Evolutionary conservation across 2,888 invertebrate species (phyloP), one percentile per base, ranked within the genome.

Genomic region (Idaea dimidiata): DNA sequence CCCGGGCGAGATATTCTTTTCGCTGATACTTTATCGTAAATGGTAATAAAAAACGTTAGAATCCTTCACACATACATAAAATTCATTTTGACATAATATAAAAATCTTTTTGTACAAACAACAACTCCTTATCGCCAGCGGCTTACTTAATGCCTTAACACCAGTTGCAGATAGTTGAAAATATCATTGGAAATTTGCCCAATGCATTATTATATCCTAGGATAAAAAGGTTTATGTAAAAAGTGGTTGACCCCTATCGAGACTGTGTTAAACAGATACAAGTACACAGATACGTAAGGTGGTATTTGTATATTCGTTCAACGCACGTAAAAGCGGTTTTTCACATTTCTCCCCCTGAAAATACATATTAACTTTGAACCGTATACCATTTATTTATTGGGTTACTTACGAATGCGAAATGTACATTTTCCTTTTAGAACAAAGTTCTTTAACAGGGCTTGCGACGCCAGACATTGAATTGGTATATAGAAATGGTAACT

Each of bases 371-470:
- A 43, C 43, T 43, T 43, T 43, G 43, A 43, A 43, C 43, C 43
- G 43, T 43, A 43, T 43, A 43, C 43, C 43, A 43, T 43, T 43
- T 43, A 43, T 43, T 43, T 43, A 14, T 43, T 14, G 43, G 8
- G 43, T 43, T 43, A 43, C 43, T 8, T 62, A 33, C 7, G 54
- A 57, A 57, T 53, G 58, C 54, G 43, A n/a, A 59, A 32, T 62
- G 59, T 59, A 62, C 6, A 6, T 57, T 53, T 61, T 57, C 32
- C 59, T 43, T 62, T 54, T n/a, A 24, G 24, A 24, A 24, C 24
- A 24, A 24, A 24, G 24, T 24, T 24, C 24, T 24, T 24, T 24
- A 24, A 24, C 24, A 1, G 24, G 24, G 24, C 24, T 24, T 1
- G 24, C 24, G 24, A 1, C 3, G 24, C 5, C 3, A 24, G 24